These are phyloP conservation scores for human (Homo sapiens) DNA, from an alignment of 2,113 vertebrate genomes.

Conservation along the genomic window GRCh38 chr3:16398501-16399000, in stretches of 20 bases:
- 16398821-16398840: neutral
- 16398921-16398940: neutral
- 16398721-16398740: neutral
- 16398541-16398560: neutral
- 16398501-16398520: neutral
- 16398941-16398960: neutral
- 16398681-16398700: neutral
- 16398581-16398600: neutral
- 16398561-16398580: neutral
- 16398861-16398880: neutral
- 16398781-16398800: neutral
- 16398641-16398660: neutral
- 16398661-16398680: neutral
- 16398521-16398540: neutral
- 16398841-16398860: too few species aligned
- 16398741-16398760: neutral
- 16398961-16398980: neutral
- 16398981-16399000: neutral
- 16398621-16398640: neutral
- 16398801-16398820: neutral
- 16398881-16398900: neutral
- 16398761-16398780: neutral
- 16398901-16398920: neutral
- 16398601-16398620: neutral
- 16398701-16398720: neutral